These are phyloP conservation scores for Emydoidea blandingii DNA, from an alignment of 2,797 vertebrate species.

Conservation along the genomic window DNA sequence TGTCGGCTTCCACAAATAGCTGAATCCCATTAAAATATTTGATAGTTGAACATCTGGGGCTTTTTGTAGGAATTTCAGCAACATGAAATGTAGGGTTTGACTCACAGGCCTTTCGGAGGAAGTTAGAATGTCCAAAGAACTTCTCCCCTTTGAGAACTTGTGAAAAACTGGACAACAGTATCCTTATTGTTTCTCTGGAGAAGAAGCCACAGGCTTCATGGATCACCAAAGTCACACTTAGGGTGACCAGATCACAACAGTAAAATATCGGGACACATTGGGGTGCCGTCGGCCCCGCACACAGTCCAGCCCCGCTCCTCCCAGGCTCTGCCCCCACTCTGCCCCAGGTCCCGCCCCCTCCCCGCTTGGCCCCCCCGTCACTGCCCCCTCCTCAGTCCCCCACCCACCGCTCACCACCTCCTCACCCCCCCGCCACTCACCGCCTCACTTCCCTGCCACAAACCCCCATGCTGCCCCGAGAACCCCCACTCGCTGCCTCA, in stretches of 20 bases:
- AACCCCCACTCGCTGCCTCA: no score
- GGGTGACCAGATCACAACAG: no score
- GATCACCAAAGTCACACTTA: background rate
- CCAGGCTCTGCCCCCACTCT: no score
- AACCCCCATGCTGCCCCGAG: no score
- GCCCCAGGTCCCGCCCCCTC: no score
- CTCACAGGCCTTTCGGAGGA: background rate
- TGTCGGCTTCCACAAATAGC: background rate
- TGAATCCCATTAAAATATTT: background rate
- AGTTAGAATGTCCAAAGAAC: background rate
- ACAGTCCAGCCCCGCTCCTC: no score
- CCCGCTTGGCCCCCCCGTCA: fast-evolving
- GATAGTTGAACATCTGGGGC: background rate
- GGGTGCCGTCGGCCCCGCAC: no score
- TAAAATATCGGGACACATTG: no score
- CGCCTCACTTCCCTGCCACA: no score
- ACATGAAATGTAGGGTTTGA: background rate
- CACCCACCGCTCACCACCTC: no score
- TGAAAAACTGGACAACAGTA: background rate
- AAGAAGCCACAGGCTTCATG: background rate
- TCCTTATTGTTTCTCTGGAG: background rate
- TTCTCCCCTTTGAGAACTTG: background rate
- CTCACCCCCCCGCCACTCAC: no score
- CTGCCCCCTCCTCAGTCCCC: no score
- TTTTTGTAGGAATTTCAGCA: constrained; percentile 17